Percentiles rank a stretch among this genome's conserved stretches.
These are phyloP conservation scores for Apis cerana DNA, from an alignment of 1,140 invertebrate genomes.

Conservation along the genomic window DNA sequence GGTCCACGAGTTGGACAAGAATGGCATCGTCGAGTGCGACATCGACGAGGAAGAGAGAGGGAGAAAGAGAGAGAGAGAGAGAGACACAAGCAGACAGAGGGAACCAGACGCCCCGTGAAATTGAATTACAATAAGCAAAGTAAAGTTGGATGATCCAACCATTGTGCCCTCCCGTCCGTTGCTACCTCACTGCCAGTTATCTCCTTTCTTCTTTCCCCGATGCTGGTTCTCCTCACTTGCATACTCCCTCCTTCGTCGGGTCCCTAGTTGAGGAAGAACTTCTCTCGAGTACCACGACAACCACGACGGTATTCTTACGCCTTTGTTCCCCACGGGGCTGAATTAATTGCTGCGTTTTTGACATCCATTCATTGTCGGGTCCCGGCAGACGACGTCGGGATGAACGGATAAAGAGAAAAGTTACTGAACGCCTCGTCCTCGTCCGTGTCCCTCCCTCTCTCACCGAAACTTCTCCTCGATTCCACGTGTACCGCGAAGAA, in stretches of 20 bases:
- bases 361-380: constrained; percentile 77
- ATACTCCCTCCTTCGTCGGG: constrained; percentile 27
- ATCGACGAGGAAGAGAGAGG: not conserved
- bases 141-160: constrained; percentile 78
- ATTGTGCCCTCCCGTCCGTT: constrained; percentile 71
- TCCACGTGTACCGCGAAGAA: constrained; percentile 34
- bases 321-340: constrained; percentile 74
- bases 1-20: not conserved
- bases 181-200: constrained; percentile 71
- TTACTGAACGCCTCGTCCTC: constrained; percentile 63
- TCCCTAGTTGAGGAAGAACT: constrained; percentile 68
- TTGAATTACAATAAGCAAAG: constrained; percentile 80
- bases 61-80: not conserved
- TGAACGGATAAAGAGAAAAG: constrained; percentile 74
- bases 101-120: constrained; percentile 73
- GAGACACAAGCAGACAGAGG: constrained; percentile 41
- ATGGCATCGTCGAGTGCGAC: not conserved
- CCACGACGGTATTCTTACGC: constrained; percentile 73
- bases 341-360: constrained; percentile 81
- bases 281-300: constrained; percentile 68
- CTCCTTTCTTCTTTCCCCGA: constrained; percentile 57
- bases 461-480: constrained; percentile 1
- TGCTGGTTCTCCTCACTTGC: constrained; percentile 30
- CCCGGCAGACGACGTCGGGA: constrained; percentile 69
- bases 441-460: constrained; percentile 26